Conservation (phyloP, 1,140 invertebrate species). For the Neodiprion lecontei region DNA sequence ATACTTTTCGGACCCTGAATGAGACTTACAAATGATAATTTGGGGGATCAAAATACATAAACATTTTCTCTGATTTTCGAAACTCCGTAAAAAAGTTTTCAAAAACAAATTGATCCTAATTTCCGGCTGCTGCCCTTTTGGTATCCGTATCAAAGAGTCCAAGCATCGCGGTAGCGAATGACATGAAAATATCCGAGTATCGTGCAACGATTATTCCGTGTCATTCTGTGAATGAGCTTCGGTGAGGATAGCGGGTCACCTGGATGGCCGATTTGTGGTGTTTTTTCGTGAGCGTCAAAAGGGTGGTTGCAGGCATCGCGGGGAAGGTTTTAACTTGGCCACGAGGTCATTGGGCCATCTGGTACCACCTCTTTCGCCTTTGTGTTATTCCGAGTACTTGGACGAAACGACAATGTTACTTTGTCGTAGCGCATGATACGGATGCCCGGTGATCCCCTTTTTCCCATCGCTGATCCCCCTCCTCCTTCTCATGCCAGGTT, state of each 20-base stretch:
- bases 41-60: no score
- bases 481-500: not conserved
- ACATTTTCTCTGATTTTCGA: not conserved
- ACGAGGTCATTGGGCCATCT: slow-evolving; percentile 1
- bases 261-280: slow-evolving; percentile 18
- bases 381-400: slow-evolving; percentile 1
- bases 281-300: slow-evolving; percentile 8
- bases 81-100: no score
- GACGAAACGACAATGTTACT: not conserved
- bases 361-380: slow-evolving; percentile 7
- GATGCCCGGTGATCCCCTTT: not conserved
- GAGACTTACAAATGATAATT: no score
- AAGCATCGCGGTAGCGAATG: no score
- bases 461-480: not conserved
- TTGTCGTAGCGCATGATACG: not conserved
- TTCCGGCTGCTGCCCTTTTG: no score
- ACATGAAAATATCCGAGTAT: no score
- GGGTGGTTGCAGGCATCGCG: not conserved
- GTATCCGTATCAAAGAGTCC: no score
- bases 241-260: not conserved
- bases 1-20: no score
- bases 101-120: no score
- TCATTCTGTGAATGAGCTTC: not conserved
- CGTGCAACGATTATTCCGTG: no score
- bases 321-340: not conserved